Conservation (phyloP, 1,140 invertebrate genomes). For the Pseudomyrmex gracilis region DNA sequence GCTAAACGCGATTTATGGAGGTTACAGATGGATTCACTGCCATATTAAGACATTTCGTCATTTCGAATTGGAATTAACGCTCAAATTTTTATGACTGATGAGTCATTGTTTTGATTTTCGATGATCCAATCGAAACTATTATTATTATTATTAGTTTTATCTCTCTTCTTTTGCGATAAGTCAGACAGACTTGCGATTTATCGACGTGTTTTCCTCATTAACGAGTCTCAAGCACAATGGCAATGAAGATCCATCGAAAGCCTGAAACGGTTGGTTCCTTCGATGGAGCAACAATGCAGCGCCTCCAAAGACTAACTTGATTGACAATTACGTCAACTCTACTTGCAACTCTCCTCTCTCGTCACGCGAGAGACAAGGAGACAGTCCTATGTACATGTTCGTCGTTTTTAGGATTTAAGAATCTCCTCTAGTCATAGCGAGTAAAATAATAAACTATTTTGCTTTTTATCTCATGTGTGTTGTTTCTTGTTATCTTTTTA, state of each 20-base stretch:
- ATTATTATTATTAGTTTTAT: no score
- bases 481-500: slow-evolving; percentile 36
- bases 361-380: slow-evolving; percentile 65
- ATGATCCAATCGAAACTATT: neutral
- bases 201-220: neutral
- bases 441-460: slow-evolving; percentile 75
- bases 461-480: slow-evolving; percentile 66
- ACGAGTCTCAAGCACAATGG: neutral
- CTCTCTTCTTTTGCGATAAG: no score
- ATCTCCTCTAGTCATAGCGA: slow-evolving; percentile 79
- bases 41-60: neutral
- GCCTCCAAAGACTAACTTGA: slow-evolving; percentile 84
- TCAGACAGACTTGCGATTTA: neutral
- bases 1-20: slow-evolving; percentile 73
- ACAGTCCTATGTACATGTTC: slow-evolving; percentile 76
- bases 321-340: slow-evolving; percentile 26
- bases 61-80: neutral
- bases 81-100: slow-evolving; percentile 5
- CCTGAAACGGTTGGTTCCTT: slow-evolving; percentile 83
- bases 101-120: neutral
- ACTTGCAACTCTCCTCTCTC: slow-evolving; percentile 64
- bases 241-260: slow-evolving; percentile 77
- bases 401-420: slow-evolving; percentile 70
- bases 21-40: slow-evolving; percentile 72
- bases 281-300: slow-evolving; percentile 82